A percentile compares a stretch with the other conserved stretches of the same genome.
These are phyloP conservation scores for Armadillidium nasatum DNA, from an alignment of 1,140 invertebrate species.

Conservation along the genomic window DNA sequence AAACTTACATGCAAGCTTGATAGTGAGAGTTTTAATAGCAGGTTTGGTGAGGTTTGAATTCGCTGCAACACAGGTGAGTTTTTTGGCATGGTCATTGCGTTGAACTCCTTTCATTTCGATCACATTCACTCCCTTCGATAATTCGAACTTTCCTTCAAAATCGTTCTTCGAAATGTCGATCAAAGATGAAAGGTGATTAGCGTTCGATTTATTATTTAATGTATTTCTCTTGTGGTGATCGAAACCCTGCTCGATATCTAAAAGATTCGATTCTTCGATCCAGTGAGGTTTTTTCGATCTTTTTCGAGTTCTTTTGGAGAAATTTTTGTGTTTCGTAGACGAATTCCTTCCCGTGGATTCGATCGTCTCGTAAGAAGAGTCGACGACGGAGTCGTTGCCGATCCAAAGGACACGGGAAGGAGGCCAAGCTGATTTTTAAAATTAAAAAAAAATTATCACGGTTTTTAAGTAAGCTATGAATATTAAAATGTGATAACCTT, in stretches of 20 bases:
- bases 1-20: not conserved
- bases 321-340: not conserved
- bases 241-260: not conserved
- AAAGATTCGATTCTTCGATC: not conserved
- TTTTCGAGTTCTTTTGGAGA: not conserved
- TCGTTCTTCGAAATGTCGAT: not conserved
- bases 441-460: too few species aligned
- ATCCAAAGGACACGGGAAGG: not conserved
- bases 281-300: not conserved
- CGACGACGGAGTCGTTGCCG: not conserved
- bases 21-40: not conserved
- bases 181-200: not conserved
- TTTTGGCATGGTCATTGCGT: not conserved
- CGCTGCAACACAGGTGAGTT: not conserved
- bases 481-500: too few species aligned
- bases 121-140: not conserved
- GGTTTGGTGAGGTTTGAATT: constrained; percentile 1
- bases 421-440: not conserved
- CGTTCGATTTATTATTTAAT: not conserved
- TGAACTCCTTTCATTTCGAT: not conserved
- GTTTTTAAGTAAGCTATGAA: too few species aligned
- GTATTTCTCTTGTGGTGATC: too few species aligned
- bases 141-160: not conserved
- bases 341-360: not conserved
- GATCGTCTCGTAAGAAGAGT: not conserved